A percentile compares a stretch with the other conserved stretches of the same genome.
Evolutionary conservation across 2,113 vertebrate species (phyloP).

Genomic region (Lycocorax pyrrhopterus): DNA sequence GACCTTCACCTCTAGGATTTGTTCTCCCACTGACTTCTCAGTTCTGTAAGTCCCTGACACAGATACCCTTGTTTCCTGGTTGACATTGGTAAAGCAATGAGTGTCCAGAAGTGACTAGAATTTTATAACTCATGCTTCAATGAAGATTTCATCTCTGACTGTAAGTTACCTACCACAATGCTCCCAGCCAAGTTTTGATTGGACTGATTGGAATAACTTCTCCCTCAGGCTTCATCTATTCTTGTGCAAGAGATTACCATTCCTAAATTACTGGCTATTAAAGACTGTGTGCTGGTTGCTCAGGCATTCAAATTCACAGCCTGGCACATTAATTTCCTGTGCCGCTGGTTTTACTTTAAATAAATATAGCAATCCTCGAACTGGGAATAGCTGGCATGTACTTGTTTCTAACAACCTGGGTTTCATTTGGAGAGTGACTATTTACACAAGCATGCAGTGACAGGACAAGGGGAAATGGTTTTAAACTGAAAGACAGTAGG

Average conservation of each 20-base stretch:
- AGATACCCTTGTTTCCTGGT: background rate
- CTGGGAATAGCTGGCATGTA: background rate
- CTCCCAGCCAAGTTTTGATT: background rate
- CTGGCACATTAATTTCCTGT: background rate
- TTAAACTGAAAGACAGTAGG: background rate
- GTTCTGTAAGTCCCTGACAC: background rate
- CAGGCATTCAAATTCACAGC: background rate
- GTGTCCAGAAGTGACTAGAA: background rate
- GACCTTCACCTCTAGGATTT: background rate
- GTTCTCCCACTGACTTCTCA: background rate
- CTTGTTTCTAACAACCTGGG: background rate
- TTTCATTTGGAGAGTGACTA: background rate
- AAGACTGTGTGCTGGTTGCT: background rate
- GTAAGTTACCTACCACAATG: background rate
- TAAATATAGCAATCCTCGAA: background rate
- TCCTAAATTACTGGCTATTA: background rate
- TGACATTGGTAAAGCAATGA: background rate
- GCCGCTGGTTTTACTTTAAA: background rate
- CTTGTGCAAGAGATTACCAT: background rate
- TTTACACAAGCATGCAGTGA: rapidly evolving
- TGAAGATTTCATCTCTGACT: background rate
- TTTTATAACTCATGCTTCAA: background rate
- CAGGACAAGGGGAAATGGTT: background rate
- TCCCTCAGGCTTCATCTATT: background rate
- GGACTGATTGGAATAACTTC: background rate